Evolutionary conservation across 1,140 invertebrate genomes (phyloP).

Genomic region (Halictus rubicundus): DNA sequence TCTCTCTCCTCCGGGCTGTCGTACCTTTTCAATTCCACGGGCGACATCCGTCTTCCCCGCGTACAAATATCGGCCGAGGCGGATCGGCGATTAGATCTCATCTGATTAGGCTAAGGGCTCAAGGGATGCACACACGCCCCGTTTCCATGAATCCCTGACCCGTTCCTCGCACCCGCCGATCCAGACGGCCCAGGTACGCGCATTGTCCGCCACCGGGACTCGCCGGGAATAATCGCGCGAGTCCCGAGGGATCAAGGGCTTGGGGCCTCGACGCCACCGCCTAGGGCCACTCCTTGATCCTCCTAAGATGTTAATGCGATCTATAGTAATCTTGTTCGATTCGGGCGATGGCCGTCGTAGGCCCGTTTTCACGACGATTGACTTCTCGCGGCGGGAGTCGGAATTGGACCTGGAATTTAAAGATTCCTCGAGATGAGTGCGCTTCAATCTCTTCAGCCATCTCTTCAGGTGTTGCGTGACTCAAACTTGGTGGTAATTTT

Average conservation of each 20-base stretch:
- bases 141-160: conserved; percentile 34
- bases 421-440: neutral
- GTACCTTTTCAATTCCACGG: conserved; percentile 52
- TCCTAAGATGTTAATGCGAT: conserved; percentile 40
- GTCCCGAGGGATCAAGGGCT: conserved; percentile 40
- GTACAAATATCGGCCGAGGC: conserved; percentile 56
- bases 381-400: neutral
- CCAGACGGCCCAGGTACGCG: neutral
- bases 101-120: conserved; percentile 58
- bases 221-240: conserved; percentile 21
- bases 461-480: too few species aligned
- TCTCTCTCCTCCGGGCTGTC: conserved; percentile 10
- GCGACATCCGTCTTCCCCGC: conserved; percentile 55
- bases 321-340: conserved; percentile 37
- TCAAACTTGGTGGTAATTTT: too few species aligned
- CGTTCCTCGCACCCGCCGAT: neutral
- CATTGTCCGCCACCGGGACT: conserved; percentile 33
- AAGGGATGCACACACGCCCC: conserved; percentile 38
- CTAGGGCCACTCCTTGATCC: neutral
- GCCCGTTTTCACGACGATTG: neutral
- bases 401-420: too few species aligned
- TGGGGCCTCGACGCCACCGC: neutral
- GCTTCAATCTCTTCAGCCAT: neutral
- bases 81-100: conserved; percentile 59
- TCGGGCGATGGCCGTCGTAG: neutral